These are phyloP conservation scores for Salvelinus namaycush DNA, from an alignment of 2,113 vertebrate genomes.

Conservation along the genomic window DNA sequence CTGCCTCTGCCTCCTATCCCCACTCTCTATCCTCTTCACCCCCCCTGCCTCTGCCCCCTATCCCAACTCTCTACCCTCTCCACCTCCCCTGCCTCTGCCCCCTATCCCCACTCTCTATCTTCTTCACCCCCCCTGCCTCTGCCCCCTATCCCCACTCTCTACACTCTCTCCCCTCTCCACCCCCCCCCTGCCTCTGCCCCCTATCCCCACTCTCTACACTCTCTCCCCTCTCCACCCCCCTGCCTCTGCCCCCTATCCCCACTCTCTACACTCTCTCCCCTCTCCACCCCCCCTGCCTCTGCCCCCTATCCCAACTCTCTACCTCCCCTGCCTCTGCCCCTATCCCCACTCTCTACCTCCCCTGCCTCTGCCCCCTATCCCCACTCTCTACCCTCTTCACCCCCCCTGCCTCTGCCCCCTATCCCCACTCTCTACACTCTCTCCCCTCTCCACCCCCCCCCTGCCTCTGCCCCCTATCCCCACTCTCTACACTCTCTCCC, in stretches of 20 bases:
- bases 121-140: too few species aligned
- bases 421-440: too few species aligned
- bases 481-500: too few species aligned
- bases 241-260: conserved; percentile 33
- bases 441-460: too few species aligned
- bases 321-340: conserved; percentile 41
- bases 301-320: too few species aligned
- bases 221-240: fast-evolving
- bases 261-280: not conserved
- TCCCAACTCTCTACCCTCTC: not conserved
- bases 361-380: conserved; percentile 37
- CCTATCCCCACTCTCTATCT: not conserved
- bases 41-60: conserved; percentile 38
- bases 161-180: too few species aligned
- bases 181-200: too few species aligned
- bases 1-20: conserved; percentile 46
- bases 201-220: too few species aligned
- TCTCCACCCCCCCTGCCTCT: conserved; percentile 13
- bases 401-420: too few species aligned
- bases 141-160: too few species aligned
- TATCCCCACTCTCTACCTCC: conserved; percentile 11
- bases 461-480: conserved; percentile 29
- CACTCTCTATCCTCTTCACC: not conserved
- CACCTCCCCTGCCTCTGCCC: conserved; percentile 53
- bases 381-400: not conserved